phyloP scores from a whole-genome alignment of 2,888 invertebrate species.

The Salpingus planirostris region DNA sequence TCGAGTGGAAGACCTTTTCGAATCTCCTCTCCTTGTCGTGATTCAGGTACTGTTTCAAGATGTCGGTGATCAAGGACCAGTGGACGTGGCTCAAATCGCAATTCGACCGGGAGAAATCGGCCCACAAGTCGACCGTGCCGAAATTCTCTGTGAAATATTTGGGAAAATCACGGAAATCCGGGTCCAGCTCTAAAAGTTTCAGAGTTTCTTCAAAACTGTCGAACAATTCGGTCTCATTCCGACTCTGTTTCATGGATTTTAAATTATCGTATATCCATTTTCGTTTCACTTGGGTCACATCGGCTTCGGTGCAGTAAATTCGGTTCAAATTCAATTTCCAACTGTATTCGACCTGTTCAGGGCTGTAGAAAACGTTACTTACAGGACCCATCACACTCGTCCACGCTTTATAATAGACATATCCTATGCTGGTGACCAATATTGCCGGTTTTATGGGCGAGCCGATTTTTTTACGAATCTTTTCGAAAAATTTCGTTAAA shows the following conservation, averaged over 20 bases:
- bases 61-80: slow-evolving; percentile 4
- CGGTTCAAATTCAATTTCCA: slow-evolving; percentile 11
- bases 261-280: slow-evolving; percentile 9
- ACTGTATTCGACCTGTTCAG: slow-evolving; percentile 6
- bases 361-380: slow-evolving; percentile 4
- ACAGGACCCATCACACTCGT: slow-evolving; percentile 8
- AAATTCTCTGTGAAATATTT: slow-evolving; percentile 5
- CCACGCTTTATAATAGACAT: slow-evolving; percentile 10
- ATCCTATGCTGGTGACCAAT: slow-evolving; percentile 6
- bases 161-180: slow-evolving; percentile 8
- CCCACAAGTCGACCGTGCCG: slow-evolving; percentile 8
- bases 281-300: slow-evolving; percentile 8
- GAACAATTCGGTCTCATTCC: slow-evolving; percentile 8
- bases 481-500: slow-evolving; percentile 8
- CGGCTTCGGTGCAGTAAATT: slow-evolving; percentile 4
- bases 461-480: slow-evolving; percentile 7
- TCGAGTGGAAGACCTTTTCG: slow-evolving; percentile 10
- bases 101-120: slow-evolving; percentile 5
- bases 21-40: slow-evolving; percentile 6
- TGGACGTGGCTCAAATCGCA: slow-evolving; percentile 2
- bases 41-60: slow-evolving; percentile 6
- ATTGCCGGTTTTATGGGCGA: slow-evolving; percentile 3
- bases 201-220: slow-evolving; percentile 10
- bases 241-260: slow-evolving; percentile 4
- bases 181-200: slow-evolving; percentile 5